These are phyloP conservation scores for Corydoras sp. DNA, from an alignment of 2,113 vertebrate genomes.

Conservation along the genomic window DNA sequence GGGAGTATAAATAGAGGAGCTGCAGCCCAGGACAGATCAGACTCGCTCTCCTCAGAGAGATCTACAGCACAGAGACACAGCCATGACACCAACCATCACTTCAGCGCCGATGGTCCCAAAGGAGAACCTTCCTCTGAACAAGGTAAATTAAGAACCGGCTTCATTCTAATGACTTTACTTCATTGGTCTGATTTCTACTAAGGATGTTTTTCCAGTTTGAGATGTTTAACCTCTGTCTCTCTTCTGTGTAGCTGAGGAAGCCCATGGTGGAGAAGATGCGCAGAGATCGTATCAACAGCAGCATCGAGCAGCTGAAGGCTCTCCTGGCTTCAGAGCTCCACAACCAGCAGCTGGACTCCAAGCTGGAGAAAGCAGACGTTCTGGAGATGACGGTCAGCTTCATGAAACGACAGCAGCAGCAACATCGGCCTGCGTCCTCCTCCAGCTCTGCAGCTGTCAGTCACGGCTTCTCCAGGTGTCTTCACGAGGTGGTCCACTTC, in stretches of 20 bases:
- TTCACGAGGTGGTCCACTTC: slow-evolving; percentile 40
- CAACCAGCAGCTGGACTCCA: slow-evolving; percentile 57
- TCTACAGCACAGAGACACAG: slow-evolving; percentile 44
- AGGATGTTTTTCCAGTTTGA: neutral
- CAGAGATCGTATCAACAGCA: slow-evolving; percentile 45
- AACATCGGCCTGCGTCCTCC: slow-evolving; percentile 45
- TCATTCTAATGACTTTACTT: neutral
- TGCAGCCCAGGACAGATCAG: slow-evolving; percentile 40
- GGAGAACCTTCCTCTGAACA: slow-evolving; percentile 6
- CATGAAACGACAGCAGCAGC: slow-evolving; percentile 31
- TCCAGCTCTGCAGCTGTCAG: slow-evolving; percentile 27
- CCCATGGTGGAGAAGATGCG: slow-evolving; percentile 43
- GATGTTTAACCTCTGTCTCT: slow-evolving; percentile 17
- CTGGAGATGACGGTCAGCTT: slow-evolving; percentile 56
- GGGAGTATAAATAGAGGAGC: slow-evolving; percentile 51
- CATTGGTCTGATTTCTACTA: neutral
- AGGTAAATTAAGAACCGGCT: neutral
- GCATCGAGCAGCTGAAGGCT: slow-evolving; percentile 57
- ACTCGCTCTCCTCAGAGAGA: slow-evolving; percentile 41
- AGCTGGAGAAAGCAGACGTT: slow-evolving; percentile 63
- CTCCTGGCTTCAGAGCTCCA: slow-evolving; percentile 54
- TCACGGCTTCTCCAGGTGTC: slow-evolving; percentile 46
- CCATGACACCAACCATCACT: slow-evolving; percentile 39
- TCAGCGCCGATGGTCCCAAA: slow-evolving; percentile 35
- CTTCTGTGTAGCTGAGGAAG: slow-evolving; percentile 44